Evolutionary conservation across 2,888 invertebrate genomes (phyloP).

Genomic region (Ferrisia virgata): DNA sequence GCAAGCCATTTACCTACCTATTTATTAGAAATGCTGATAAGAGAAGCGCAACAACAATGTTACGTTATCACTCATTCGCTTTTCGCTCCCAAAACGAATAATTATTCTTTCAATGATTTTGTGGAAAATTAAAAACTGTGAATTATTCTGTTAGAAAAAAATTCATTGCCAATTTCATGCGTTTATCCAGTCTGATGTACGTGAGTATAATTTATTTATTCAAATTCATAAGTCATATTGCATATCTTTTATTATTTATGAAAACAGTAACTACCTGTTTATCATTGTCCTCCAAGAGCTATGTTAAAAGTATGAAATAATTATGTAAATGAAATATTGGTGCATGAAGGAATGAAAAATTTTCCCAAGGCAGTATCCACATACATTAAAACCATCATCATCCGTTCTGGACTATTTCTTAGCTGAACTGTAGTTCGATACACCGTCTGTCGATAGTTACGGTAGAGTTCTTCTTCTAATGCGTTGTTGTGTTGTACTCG

Average conservation of each 20-base stretch:
- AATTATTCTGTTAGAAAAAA: no score
- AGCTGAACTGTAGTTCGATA: background rate
- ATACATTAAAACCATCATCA: background rate
- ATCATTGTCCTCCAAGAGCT: background rate
- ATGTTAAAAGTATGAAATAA: background rate
- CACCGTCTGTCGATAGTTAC: constrained; percentile 27
- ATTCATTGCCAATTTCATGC: no score
- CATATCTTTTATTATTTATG: no score
- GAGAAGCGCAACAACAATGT: no score
- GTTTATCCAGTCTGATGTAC: no score
- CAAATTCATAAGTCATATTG: background rate
- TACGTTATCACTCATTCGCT: no score
- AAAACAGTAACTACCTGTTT: background rate
- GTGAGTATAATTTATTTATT: background rate
- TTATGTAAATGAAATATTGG: constrained; percentile 12
- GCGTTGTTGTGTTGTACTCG: background rate
- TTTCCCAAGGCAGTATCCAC: constrained; percentile 19
- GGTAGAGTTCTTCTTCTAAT: constrained; percentile 29
- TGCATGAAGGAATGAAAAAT: background rate
- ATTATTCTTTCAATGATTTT: no score
- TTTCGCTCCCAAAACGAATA: no score
- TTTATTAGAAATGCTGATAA: no score
- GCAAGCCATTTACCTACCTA: no score
- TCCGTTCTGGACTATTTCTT: constrained; percentile 19
- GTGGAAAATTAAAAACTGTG: no score